These are phyloP conservation scores for Drosophila burlai DNA, from an alignment of 1,140 invertebrate genomes.

Conservation along the genomic window DNA sequence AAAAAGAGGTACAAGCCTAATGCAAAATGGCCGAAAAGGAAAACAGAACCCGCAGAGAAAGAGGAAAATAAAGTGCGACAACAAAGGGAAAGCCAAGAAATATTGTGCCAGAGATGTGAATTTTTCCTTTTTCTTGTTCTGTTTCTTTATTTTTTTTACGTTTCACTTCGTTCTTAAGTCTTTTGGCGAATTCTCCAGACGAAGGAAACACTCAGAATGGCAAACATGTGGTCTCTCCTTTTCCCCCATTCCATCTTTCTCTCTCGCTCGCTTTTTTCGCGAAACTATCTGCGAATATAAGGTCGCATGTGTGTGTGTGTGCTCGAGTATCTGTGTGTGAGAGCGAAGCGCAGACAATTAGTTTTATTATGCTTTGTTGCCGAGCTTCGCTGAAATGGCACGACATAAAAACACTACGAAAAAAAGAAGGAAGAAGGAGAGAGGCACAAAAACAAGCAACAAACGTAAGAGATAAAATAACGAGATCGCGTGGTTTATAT, in stretches of 20 bases:
- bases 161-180: slow-evolving; percentile 16
- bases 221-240: slow-evolving; percentile 70
- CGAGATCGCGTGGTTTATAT: slow-evolving; percentile 47
- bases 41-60: slow-evolving; percentile 15
- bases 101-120: slow-evolving; percentile 39
- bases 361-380: slow-evolving; percentile 84
- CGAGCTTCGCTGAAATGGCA: slow-evolving; percentile 84
- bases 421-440: slow-evolving; percentile 17
- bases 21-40: slow-evolving; percentile 64
- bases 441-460: slow-evolving; percentile 31
- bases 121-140: not conserved
- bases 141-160: not conserved
- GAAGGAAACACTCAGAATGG: slow-evolving; percentile 70
- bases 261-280: slow-evolving; percentile 20
- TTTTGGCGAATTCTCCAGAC: slow-evolving; percentile 57
- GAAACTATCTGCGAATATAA: slow-evolving; percentile 36
- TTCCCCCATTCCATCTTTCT: slow-evolving; percentile 18
- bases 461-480: slow-evolving; percentile 58
- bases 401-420: slow-evolving; percentile 76
- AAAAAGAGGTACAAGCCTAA: slow-evolving; percentile 23
- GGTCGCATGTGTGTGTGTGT: slow-evolving; percentile 15
- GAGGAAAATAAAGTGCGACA: slow-evolving; percentile 62
- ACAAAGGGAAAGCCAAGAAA: slow-evolving; percentile 31
- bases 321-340: slow-evolving; percentile 59
- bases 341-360: slow-evolving; percentile 83